A percentile compares a stretch with the other conserved stretches of the same genome.
Conservation (phyloP, 2,797 vertebrate species). For the Acridotheres tristis region DNA sequence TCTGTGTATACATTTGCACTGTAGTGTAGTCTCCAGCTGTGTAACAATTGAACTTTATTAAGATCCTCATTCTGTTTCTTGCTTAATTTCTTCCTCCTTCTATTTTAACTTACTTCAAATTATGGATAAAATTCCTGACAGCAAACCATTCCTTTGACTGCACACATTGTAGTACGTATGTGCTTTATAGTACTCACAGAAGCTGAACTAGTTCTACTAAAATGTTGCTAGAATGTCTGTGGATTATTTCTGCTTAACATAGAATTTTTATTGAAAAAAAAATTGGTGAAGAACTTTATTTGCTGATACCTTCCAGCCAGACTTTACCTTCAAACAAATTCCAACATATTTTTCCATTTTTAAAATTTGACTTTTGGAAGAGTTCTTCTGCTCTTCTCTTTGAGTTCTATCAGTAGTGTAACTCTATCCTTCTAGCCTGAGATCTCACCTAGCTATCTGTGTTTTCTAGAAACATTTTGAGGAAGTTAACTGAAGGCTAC, state of each 20-base stretch:
- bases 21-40: background rate
- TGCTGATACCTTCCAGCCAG: background rate
- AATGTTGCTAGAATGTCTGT: background rate
- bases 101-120: background rate
- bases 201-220: background rate
- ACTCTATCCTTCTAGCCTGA: background rate
- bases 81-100: background rate
- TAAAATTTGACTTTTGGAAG: background rate
- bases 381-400: background rate
- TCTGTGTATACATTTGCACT: too few relatives aligned
- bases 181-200: background rate
- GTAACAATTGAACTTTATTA: background rate
- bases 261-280: background rate
- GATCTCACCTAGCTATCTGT: background rate
- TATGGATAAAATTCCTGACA: background rate
- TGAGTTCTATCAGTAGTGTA: background rate
- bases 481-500: background rate
- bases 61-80: background rate
- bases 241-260: background rate
- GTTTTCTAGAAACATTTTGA: background rate
- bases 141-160: background rate
- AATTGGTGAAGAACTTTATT: background rate
- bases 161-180: background rate
- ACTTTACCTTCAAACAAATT: background rate
- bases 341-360: background rate